These are phyloP conservation scores for Toxostoma redivivum DNA, from an alignment of 2,113 vertebrate genomes.

Conservation along the genomic window DNA sequence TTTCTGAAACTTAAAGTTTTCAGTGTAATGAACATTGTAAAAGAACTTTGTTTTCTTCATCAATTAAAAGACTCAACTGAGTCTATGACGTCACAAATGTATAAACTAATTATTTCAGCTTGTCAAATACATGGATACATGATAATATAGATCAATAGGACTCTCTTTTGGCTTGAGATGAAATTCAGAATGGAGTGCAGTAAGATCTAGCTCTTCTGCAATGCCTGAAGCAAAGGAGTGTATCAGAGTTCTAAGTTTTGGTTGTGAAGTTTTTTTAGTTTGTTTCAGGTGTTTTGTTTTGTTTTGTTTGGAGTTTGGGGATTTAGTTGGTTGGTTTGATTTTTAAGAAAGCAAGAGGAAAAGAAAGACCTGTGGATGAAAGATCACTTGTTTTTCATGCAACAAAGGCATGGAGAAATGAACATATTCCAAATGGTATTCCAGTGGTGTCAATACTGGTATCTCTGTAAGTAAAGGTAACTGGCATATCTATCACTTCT, in stretches of 20 bases:
- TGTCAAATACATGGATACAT: not conserved
- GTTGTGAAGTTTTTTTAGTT: not conserved
- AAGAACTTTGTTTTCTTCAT: not conserved
- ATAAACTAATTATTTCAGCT: not conserved
- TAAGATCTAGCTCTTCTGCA: not conserved
- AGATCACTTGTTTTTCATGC: not conserved
- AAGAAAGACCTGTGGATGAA: not conserved
- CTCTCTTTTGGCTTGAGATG: not conserved
- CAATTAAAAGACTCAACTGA: not conserved
- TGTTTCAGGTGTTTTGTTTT: not conserved
- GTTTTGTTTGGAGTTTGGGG: not conserved
- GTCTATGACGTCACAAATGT: not conserved
- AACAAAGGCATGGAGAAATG: not conserved
- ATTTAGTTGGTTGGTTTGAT: not conserved
- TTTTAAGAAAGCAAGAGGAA: not conserved
- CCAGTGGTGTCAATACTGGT: rapidly evolving
- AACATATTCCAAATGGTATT: not conserved
- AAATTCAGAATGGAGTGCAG: not conserved
- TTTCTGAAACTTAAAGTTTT: not conserved
- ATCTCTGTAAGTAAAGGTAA: not conserved
- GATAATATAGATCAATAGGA: not conserved
- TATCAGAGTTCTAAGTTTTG: not conserved
- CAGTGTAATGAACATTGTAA: not conserved
- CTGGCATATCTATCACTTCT: not conserved
- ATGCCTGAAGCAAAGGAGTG: not conserved